Evolutionary conservation across 2,113 vertebrate genomes (phyloP).

Genomic region (Planiliza haematocheilus): DNA sequence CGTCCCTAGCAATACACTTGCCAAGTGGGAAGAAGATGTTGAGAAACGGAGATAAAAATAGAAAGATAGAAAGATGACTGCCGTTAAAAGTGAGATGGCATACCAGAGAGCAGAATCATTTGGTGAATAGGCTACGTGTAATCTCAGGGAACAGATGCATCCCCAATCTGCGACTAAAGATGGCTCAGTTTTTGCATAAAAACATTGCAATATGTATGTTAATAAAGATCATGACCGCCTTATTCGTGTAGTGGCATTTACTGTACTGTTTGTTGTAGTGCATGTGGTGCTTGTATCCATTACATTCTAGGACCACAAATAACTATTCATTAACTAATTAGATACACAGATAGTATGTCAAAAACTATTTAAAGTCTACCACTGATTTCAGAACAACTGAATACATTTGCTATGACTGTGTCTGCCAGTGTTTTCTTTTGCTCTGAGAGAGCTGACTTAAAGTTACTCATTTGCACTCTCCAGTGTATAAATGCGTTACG

Average conservation of each 20-base stretch:
- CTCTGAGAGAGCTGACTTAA: constrained; percentile 13
- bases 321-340: neutral
- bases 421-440: constrained; percentile 7
- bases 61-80: too few relatives aligned
- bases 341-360: constrained; percentile 5
- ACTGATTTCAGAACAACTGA: constrained; percentile 37
- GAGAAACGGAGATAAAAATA: too few relatives aligned
- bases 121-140: neutral
- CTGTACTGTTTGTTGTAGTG: neutral
- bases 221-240: neutral
- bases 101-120: neutral
- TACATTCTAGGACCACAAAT: neutral
- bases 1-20: too few relatives aligned
- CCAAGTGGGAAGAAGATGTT: too few relatives aligned
- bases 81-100: too few relatives aligned
- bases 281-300: neutral
- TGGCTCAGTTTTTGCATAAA: too few relatives aligned
- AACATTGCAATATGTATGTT: neutral
- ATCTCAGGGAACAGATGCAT: too few relatives aligned
- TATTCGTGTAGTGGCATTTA: too few relatives aligned
- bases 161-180: too few relatives aligned
- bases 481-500: constrained; percentile 1
- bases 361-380: constrained; percentile 19
- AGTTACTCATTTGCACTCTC: constrained; percentile 17
- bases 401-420: constrained; percentile 32